phyloP scores from a whole-genome alignment of 2,888 invertebrate species.

The Embidobia sp. region DNA sequence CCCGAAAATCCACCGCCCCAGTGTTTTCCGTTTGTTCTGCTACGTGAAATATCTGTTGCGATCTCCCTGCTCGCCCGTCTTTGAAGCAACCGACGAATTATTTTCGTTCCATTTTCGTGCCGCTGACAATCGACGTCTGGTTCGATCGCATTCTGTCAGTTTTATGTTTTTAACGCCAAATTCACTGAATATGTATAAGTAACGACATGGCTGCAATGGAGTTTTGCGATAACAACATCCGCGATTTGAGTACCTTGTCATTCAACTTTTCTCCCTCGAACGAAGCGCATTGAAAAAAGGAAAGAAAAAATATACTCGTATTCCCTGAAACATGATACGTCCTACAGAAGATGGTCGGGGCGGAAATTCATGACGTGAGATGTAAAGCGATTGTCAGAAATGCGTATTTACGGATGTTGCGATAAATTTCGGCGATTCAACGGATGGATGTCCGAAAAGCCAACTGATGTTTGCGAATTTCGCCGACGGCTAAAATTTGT shows the following conservation, averaged over 20 bases:
- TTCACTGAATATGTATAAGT: constrained; percentile 58
- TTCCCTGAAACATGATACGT: constrained; percentile 11
- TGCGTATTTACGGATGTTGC: background rate
- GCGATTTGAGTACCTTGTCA: constrained; percentile 53
- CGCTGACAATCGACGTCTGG: constrained; percentile 19
- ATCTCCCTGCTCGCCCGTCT: constrained; percentile 23
- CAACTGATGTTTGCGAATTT: constrained; percentile 18
- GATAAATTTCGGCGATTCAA: constrained; percentile 20
- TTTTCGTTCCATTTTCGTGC: constrained; percentile 39
- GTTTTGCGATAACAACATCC: constrained; percentile 44
- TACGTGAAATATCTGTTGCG: constrained; percentile 24
- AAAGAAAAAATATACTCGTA: background rate
- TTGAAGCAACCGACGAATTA: constrained; percentile 24
- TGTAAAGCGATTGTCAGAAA: constrained; percentile 5
- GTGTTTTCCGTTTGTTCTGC: constrained; percentile 10
- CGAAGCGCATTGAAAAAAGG: constrained; percentile 19
- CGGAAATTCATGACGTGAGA: constrained; percentile 30
- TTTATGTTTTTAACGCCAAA: constrained; percentile 42
- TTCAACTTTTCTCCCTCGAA: constrained; percentile 37
- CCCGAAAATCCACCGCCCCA: constrained; percentile 10
- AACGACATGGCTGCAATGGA: constrained; percentile 25
- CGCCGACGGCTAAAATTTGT: too few species aligned
- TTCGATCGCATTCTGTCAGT: constrained; percentile 24
- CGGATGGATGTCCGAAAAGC: background rate
- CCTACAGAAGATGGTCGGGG: constrained; percentile 27